A percentile compares a stretch with the other conserved stretches of the same genome.
Conservation (phyloP, 1,140 invertebrate species). For the Bombus confusus region DNA sequence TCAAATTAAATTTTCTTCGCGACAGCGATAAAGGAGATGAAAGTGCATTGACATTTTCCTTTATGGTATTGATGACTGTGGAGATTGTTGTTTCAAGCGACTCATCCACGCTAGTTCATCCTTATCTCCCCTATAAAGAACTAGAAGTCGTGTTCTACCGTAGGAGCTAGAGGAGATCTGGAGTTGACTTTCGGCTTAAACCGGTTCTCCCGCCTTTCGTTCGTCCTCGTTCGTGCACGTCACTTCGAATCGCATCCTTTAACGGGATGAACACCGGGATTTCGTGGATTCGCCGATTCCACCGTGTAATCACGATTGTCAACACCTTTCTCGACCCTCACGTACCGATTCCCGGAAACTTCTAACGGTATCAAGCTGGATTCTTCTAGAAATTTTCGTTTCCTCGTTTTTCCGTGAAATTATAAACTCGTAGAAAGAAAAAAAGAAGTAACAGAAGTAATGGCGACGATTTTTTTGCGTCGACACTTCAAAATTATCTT, state of each 20-base stretch:
- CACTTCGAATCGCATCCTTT: constrained; percentile 56
- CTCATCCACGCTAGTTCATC: not conserved
- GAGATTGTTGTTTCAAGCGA: not conserved
- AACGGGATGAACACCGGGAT: constrained; percentile 68
- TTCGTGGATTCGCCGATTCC: constrained; percentile 52
- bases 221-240: constrained; percentile 51
- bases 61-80: not conserved
- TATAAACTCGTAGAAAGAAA: not conserved
- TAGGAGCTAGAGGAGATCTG: constrained; percentile 52
- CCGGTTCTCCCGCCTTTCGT: constrained; percentile 68
- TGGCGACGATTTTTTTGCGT: fast-evolving
- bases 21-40: not conserved
- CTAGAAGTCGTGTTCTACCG: constrained; percentile 31
- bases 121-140: constrained; percentile 32
- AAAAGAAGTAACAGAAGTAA: not conserved
- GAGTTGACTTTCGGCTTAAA: constrained; percentile 69
- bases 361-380: not conserved
- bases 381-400: not conserved
- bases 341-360: not conserved
- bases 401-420: not conserved
- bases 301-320: constrained; percentile 56
- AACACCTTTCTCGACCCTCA: not conserved
- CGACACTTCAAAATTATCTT: not conserved
- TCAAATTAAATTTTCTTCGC: too few relatives aligned
- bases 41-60: not conserved